Percentiles rank a stretch among this genome's conserved stretches.
Conservation (phyloP, 1,140 invertebrate genomes). For the Drosophila navojoa region DNA sequence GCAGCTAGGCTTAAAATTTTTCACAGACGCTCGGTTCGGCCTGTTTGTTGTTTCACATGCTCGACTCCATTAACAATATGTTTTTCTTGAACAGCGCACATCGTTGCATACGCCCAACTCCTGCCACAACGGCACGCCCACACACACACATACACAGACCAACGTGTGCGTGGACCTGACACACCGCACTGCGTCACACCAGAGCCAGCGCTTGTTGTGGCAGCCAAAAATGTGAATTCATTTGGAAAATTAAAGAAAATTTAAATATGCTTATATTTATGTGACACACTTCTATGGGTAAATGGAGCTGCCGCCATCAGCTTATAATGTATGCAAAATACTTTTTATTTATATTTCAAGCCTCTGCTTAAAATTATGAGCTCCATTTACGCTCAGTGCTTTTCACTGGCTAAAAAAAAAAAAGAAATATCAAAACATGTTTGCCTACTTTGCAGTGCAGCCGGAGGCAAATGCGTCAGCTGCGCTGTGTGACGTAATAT, state of each 20-base stretch:
- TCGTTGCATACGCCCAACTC: slow-evolving; percentile 26
- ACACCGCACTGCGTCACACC: neutral
- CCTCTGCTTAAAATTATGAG: slow-evolving; percentile 27
- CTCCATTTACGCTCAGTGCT: slow-evolving; percentile 6
- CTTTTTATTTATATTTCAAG: slow-evolving; percentile 36
- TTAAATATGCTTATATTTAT: slow-evolving; percentile 71
- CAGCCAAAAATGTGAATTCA: slow-evolving; percentile 66
- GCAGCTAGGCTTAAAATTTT: slow-evolving; percentile 4
- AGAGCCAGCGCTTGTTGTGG: slow-evolving; percentile 21
- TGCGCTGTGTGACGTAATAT: neutral
- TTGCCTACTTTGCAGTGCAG: slow-evolving; percentile 7
- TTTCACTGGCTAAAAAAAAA: neutral
- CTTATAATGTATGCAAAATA: slow-evolving; percentile 46
- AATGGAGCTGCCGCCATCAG: neutral
- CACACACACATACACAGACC: slow-evolving; percentile 9
- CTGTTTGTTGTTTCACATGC: slow-evolving; percentile 79
- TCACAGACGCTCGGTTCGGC: slow-evolving; percentile 14
- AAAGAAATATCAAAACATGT: neutral
- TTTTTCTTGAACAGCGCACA: slow-evolving; percentile 60
- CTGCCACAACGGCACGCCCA: slow-evolving; percentile 2
- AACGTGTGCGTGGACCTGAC: slow-evolving; percentile 12
- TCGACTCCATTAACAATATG: slow-evolving; percentile 80
- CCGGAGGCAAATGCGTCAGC: neutral
- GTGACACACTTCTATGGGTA: slow-evolving; percentile 32
- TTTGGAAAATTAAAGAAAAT: slow-evolving; percentile 79